Conservation (phyloP, 2,113 vertebrate genomes). For the Dipodomys merriami region DNA sequence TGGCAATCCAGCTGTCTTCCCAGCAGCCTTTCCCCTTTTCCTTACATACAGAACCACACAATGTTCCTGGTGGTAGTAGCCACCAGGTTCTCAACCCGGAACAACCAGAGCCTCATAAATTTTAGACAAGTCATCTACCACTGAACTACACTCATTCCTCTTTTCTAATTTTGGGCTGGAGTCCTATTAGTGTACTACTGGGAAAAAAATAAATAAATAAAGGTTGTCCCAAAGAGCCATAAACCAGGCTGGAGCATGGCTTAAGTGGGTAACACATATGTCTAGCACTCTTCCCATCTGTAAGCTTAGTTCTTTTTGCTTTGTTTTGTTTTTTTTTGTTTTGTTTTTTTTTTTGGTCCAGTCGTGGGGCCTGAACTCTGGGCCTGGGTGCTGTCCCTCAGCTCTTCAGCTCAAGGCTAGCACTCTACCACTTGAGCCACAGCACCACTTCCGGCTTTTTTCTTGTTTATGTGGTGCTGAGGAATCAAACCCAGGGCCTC, state of each 20-base stretch:
- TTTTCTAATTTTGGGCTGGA: neutral
- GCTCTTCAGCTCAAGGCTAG: no score
- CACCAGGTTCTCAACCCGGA: no score
- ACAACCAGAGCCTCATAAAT: neutral
- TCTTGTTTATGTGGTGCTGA: no score
- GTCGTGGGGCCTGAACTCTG: no score
- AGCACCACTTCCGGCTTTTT: no score
- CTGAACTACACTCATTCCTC: neutral
- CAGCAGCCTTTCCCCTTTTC: neutral
- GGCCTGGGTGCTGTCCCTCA: no score
- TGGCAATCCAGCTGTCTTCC: neutral
- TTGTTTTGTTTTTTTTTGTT: no score
- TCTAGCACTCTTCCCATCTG: neutral
- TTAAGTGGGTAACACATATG: no score
- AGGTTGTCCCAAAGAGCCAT: neutral
- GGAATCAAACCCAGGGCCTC: no score
- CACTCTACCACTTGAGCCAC: no score
- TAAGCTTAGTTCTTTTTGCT: neutral
- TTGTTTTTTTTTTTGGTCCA: no score
- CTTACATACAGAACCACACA: neutral
- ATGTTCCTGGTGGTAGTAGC: neutral
- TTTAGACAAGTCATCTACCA: neutral
- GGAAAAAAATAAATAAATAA: neutral
- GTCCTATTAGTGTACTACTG: no score
- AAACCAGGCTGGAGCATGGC: neutral